Conservation (phyloP, 64 coral and sea anemone species). For the Hydrozoanthus tunicans region DNA sequence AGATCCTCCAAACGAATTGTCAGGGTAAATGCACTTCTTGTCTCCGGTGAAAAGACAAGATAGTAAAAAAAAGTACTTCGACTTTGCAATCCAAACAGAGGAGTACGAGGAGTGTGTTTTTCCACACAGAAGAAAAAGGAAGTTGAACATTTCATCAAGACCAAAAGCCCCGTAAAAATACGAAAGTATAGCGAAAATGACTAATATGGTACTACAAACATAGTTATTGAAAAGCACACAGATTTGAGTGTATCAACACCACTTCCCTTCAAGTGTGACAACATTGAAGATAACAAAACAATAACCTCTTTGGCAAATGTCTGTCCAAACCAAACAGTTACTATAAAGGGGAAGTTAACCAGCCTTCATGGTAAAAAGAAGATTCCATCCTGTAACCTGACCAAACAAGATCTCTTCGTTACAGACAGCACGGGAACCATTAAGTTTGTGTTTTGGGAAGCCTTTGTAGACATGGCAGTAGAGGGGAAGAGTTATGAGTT, state of each 20-base stretch:
- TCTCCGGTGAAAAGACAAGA: conserved; percentile 16
- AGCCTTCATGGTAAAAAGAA: conserved; percentile 30
- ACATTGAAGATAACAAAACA: conserved; percentile 31
- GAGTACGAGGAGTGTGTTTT: conserved; percentile 9
- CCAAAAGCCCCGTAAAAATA: conserved; percentile 11
- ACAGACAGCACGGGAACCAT: conserved; percentile 45
- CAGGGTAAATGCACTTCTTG: conserved; percentile 12
- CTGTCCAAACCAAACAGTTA: conserved; percentile 16
- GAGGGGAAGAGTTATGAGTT: conserved; percentile 65
- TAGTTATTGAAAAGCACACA: conserved; percentile 22
- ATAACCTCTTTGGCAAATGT: conserved; percentile 28
- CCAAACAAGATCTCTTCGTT: conserved; percentile 35
- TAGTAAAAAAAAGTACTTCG: conserved; percentile 28
- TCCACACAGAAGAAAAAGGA: conserved; percentile 24
- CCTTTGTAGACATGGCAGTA: conserved; percentile 50
- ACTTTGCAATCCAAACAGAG: conserved; percentile 18
- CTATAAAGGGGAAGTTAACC: conserved; percentile 22
- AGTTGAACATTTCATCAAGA: conserved; percentile 21
- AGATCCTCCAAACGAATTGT: conserved; percentile 10
- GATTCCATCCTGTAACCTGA: conserved; percentile 32
- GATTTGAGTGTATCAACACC: conserved; percentile 32
- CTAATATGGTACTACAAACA: conserved; percentile 6
- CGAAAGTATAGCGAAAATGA: conserved; percentile 28
- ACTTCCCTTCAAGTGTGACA: conserved; percentile 29
- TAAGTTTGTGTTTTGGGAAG: conserved; percentile 67